Conservation (phyloP, 2,888 invertebrate genomes). For the Ectemnius continuus region DNA sequence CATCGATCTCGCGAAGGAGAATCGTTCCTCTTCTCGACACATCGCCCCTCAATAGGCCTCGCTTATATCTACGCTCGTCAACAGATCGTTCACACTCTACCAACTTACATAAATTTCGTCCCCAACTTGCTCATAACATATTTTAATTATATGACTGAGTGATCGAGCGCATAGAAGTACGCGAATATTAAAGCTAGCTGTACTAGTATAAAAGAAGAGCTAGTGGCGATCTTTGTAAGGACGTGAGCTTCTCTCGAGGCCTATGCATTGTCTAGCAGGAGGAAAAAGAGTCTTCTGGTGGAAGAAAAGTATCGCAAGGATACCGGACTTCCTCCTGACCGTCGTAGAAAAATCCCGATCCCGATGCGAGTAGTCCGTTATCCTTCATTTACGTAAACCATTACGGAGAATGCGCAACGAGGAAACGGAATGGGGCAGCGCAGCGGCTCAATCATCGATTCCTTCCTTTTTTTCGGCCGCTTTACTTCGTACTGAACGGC, state of each 20-base stretch:
- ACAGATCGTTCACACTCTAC: too few species aligned
- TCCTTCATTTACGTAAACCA: conserved; percentile 19
- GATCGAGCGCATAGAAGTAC: too few species aligned
- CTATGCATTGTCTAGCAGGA: not conserved
- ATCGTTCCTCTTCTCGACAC: conserved; percentile 1
- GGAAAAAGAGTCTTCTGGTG: not conserved
- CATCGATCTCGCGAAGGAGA: conserved; percentile 22
- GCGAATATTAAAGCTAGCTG: too few species aligned
- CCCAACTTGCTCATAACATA: too few species aligned
- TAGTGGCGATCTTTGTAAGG: too few species aligned
- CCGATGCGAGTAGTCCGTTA: not conserved
- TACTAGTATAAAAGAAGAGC: too few species aligned
- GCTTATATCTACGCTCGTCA: too few species aligned
- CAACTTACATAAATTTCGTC: too few species aligned
- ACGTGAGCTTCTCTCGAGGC: not conserved
- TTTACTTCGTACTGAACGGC: conserved; percentile 6
- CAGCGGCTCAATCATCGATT: conserved; percentile 3
- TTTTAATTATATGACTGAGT: too few species aligned
- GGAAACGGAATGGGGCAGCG: not conserved
- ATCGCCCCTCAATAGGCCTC: too few species aligned
- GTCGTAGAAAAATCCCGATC: not conserved
- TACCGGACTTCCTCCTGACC: conserved; percentile 5
- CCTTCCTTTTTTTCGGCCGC: not conserved
- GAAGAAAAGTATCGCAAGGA: not conserved
- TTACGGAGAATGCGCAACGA: conserved; percentile 12